Evolutionary conservation across 2,113 vertebrate genomes (phyloP).

Genomic region (Microcebus griseorufus): DNA sequence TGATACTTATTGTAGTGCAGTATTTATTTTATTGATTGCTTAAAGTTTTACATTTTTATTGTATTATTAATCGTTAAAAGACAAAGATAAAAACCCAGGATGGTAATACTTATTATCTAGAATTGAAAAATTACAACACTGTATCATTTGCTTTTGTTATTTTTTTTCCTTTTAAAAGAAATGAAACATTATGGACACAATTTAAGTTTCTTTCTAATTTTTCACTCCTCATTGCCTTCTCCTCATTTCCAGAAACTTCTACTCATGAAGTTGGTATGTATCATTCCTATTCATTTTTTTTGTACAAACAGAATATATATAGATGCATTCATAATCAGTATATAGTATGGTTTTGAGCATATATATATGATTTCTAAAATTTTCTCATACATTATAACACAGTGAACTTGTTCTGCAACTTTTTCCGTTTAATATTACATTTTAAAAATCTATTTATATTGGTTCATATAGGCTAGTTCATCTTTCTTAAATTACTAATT

Average conservation of each 20-base stretch:
- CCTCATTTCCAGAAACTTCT: not conserved
- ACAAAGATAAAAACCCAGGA: not conserved
- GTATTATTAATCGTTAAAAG: constrained; percentile 2
- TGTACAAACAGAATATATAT: not conserved
- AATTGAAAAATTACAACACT: not conserved
- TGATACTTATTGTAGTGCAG: not conserved
- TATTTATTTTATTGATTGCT: not conserved
- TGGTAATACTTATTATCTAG: not conserved
- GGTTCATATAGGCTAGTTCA: not conserved
- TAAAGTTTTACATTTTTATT: constrained; percentile 18
- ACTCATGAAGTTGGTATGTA: not conserved
- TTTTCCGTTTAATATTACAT: not conserved
- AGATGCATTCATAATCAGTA: not conserved
- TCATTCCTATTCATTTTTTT: not conserved
- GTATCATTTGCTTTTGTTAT: not conserved
- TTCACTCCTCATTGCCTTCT: not conserved
- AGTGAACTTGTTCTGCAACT: not conserved
- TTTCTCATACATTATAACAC: not conserved
- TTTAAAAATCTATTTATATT: not conserved
- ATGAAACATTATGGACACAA: not conserved
- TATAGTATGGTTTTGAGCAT: not conserved
- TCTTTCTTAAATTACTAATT: not conserved
- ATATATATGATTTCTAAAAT: not conserved
- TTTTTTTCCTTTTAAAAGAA: constrained; percentile 33
- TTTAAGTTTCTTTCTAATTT: not conserved